Base-by-base conservation (phyloP, 53 echinoderm and acorn worm genomes). In the Holothuria scabra region DNA sequence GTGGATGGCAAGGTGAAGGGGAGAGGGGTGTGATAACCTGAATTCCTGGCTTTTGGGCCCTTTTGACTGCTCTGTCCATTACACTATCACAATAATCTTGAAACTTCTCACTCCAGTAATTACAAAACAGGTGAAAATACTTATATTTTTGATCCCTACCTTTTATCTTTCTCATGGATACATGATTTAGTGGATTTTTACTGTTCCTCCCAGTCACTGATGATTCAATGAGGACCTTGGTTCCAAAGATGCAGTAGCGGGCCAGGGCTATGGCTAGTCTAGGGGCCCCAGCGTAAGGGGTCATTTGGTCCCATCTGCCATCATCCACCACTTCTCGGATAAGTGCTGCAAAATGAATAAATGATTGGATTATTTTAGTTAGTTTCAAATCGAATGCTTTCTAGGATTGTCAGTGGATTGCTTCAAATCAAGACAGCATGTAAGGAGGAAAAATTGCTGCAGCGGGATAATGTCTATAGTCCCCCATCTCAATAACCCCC, bases 181-280 rank as follows among this genome's bases (percentile, higher is more conserved):
- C 82, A 28, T 89, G 84, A 56, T 91, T 84, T 0, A 94, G 90
- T 4, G 94, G 89, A 23, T 91, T 83, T 63, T 89, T 94, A 46
- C 89, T 79, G 35, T 87, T 91, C 10, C 41, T 41, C 2, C 94
- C 94, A 0, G 94, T 94, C 11, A 94, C 94, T 0, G 94, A 90
- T 12, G 94, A 94, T 59, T 71, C 82, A 34, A 89, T 84, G 56
- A 94, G 82, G 30, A 89, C 70, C 64, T 87, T 81, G 9, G 91
- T 84, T 12, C 94, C 94, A 67, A 94, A 94, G 87, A 94, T 89
- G 56, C 94, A 94, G 59, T 94, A 91, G 65, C 91, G 86, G 20
- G 94, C 94, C 0, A 94, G 87, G 28, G 87, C 84, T 49, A 94
- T 94, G 14, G 91, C 94, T 23, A 94, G 76, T 48, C 94, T 74